Percentiles rank a stretch among this genome's conserved stretches.
Evolutionary conservation across 2,888 invertebrate species (phyloP).

Genomic region (Ormyrus rosae): DNA sequence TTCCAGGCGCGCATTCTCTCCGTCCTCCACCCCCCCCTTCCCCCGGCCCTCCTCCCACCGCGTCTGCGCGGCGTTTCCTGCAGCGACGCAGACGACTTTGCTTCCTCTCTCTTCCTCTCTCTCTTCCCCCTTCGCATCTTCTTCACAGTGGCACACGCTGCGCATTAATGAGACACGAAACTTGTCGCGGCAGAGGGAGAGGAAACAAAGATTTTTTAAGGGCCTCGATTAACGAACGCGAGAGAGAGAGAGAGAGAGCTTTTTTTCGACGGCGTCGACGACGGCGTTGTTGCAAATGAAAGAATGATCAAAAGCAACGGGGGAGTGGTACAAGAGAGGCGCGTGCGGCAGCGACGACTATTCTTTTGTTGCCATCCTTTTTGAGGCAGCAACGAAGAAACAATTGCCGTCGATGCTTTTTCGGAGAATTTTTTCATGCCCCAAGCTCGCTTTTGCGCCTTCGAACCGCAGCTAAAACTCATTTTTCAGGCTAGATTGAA

Average conservation of each 20-base stretch:
- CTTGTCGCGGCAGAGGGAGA: neutral
- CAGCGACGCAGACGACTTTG: constrained; percentile 15
- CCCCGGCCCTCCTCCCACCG: no score
- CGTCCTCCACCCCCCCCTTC: no score
- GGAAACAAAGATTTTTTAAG: constrained; percentile 48
- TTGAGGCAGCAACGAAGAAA: neutral
- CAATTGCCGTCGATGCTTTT: constrained; percentile 19
- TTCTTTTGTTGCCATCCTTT: constrained; percentile 27
- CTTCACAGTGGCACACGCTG: neutral
- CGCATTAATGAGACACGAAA: constrained; percentile 42
- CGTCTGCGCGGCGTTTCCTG: constrained; percentile 38
- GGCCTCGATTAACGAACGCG: constrained; percentile 48
- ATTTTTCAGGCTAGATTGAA: no score
- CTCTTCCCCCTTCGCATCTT: neutral
- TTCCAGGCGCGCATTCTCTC: constrained; percentile 31
- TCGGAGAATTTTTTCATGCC: no score
- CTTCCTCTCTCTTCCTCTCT: constrained; percentile 10
- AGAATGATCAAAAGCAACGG: constrained; percentile 38
- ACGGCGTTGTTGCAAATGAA: constrained; percentile 4
- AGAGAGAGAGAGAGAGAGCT: neutral
- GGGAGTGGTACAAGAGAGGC: neutral
- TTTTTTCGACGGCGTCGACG: neutral
- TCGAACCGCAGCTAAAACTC: no score
- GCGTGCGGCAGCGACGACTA: neutral
- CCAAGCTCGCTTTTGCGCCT: no score